Evolutionary conservation across 2,113 vertebrate species (phyloP).

Genomic region (Cettia cetti): DNA sequence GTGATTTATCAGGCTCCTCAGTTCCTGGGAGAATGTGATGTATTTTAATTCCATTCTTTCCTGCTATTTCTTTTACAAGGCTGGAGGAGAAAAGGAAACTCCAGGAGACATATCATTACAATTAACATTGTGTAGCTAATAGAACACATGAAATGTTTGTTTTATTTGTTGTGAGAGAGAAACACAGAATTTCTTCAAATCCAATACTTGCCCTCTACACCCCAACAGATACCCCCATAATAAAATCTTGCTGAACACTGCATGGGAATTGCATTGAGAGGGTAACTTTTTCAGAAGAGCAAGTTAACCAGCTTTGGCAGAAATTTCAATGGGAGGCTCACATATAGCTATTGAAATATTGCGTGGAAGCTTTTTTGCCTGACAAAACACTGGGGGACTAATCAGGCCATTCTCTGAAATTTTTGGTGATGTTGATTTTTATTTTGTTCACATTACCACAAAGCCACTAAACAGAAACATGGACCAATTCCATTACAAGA

Average conservation of each 20-base stretch:
- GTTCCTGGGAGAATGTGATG: constrained; percentile 60
- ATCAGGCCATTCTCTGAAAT: constrained; percentile 35
- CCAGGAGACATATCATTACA: constrained; percentile 55
- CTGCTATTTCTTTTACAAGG: constrained; percentile 69
- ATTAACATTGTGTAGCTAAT: constrained; percentile 62
- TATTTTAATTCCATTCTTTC: constrained; percentile 64
- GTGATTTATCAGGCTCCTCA: constrained; percentile 65
- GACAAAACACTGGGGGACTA: constrained; percentile 18
- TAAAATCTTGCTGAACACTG: constrained; percentile 7
- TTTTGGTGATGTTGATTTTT: background rate
- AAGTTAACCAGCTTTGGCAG: constrained; percentile 18
- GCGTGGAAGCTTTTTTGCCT: constrained; percentile 43
- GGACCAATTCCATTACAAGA: background rate
- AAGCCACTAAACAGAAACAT: background rate
- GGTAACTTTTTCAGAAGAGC: constrained; percentile 1
- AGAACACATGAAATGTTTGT: constrained; percentile 63
- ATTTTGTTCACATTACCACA: constrained; percentile 9
- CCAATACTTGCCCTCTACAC: background rate
- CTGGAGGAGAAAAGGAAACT: constrained; percentile 62
- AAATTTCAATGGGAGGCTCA: constrained; percentile 55
- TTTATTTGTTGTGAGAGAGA: constrained; percentile 64
- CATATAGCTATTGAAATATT: constrained; percentile 25
- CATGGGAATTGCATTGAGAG: background rate
- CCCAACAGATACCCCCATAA: constrained; percentile 7
- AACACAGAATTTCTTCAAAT: constrained; percentile 46